These are phyloP conservation scores for Gryon sp. DNA, from an alignment of 1,140 invertebrate species.

Conservation along the genomic window DNA sequence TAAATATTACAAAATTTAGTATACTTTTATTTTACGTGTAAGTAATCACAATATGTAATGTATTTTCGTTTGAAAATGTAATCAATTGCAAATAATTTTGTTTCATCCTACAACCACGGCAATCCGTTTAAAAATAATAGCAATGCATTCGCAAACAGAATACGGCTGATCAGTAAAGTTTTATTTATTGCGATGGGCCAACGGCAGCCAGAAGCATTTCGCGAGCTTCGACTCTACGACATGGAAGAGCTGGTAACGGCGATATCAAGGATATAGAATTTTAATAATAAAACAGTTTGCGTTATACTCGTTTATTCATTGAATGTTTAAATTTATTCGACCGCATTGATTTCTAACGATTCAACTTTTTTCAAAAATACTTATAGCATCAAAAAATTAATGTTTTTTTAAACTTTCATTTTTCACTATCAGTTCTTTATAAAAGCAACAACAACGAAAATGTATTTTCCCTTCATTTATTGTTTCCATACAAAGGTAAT, in stretches of 20 bases:
- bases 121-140: constrained; percentile 66
- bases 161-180: constrained; percentile 67
- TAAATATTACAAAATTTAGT: no score
- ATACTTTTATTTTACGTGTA: no score
- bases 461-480: no score
- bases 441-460: no score
- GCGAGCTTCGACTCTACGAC: constrained; percentile 54
- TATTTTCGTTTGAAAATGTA: constrained; percentile 44
- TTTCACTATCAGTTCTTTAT: no score
- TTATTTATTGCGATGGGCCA: constrained; percentile 71
- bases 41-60: constrained; percentile 32
- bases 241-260: constrained; percentile 31
- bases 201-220: constrained; percentile 60
- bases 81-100: constrained; percentile 59
- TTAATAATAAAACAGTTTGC: constrained; percentile 53
- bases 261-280: constrained; percentile 43
- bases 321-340: constrained; percentile 7
- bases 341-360: background rate
- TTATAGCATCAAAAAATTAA: no score
- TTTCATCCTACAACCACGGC: constrained; percentile 11
- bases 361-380: constrained; percentile 16
- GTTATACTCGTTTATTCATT: constrained; percentile 9
- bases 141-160: constrained; percentile 70
- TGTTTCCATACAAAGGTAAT: no score
- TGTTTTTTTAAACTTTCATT: no score